Percentiles rank a stretch among this genome's conserved stretches.
These are phyloP conservation scores for Chesias legatella DNA, from an alignment of 2,888 invertebrate species.

Conservation along the genomic window DNA sequence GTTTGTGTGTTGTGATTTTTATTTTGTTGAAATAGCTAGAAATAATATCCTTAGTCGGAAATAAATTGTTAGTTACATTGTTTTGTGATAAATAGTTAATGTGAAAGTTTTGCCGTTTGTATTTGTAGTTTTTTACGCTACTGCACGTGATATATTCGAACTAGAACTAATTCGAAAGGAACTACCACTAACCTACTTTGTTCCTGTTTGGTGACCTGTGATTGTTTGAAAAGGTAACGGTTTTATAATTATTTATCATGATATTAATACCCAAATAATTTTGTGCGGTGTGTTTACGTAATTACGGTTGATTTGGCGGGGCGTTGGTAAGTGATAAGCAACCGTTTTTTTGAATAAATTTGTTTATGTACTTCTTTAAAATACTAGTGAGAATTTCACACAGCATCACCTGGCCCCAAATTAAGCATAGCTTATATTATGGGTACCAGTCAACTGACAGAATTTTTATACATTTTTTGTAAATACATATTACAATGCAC, in stretches of 20 bases:
- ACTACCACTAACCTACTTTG: slow-evolving; percentile 60
- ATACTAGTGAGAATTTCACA: too few species aligned
- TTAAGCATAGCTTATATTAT: too few species aligned
- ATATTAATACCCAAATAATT: background rate
- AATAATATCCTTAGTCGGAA: slow-evolving; percentile 50
- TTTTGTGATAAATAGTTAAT: slow-evolving; percentile 43
- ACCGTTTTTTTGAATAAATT: too few species aligned
- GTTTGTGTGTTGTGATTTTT: slow-evolving; percentile 65
- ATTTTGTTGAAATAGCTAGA: slow-evolving; percentile 50
- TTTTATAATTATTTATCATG: slow-evolving; percentile 31
- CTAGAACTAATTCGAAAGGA: slow-evolving; percentile 12
- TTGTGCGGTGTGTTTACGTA: background rate
- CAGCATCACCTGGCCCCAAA: too few species aligned
- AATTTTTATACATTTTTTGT: too few species aligned
- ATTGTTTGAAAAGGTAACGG: slow-evolving; percentile 75
- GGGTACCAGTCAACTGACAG: too few species aligned
- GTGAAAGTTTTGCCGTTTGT: slow-evolving; percentile 52
- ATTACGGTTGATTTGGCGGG: slow-evolving; percentile 2
- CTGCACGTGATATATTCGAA: slow-evolving; percentile 52
- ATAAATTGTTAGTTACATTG: slow-evolving; percentile 18
- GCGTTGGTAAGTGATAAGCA: too few species aligned
- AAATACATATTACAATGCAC: too few species aligned
- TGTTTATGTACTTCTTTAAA: too few species aligned
- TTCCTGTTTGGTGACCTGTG: slow-evolving; percentile 70
- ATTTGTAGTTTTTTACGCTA: slow-evolving; percentile 49